Conservation (phyloP, 2,797 vertebrate genomes). For the Psittacula echo region DNA sequence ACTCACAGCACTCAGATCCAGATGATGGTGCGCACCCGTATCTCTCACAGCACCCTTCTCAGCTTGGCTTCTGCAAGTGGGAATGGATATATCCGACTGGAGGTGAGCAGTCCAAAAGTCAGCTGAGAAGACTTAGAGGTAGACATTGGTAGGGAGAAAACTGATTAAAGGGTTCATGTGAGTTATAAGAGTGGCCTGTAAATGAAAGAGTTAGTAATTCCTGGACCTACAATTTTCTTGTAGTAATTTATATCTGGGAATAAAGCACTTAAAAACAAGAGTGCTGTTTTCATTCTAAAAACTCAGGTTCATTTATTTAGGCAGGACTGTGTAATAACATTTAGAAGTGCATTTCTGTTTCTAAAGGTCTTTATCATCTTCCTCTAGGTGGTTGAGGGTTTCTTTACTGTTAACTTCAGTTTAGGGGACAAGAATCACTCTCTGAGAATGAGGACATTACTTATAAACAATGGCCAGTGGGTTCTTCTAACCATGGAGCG, state of each 20-base stretch:
- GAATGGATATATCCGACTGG: constrained; percentile 78
- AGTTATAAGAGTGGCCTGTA: neutral
- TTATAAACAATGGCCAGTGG: constrained; percentile 88
- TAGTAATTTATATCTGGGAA: neutral
- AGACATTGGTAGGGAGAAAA: neutral
- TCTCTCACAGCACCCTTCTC: constrained; percentile 80
- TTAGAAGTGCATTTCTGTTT: neutral
- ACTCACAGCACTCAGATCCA: constrained; percentile 78
- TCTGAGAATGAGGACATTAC: constrained; percentile 77
- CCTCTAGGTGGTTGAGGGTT: constrained; percentile 82
- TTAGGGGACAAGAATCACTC: constrained; percentile 79
- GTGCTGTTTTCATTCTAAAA: neutral
- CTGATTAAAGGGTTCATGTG: neutral
- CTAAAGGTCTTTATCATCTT: neutral
- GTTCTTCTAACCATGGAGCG: constrained; percentile 82
- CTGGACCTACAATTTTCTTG: neutral
- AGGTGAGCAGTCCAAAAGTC: constrained; percentile 75
- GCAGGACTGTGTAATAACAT: neutral
- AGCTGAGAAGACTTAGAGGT: neutral
- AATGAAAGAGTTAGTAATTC: neutral
- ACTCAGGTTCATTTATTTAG: neutral
- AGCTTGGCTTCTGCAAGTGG: constrained; percentile 80
- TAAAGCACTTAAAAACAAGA: neutral
- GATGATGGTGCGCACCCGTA: constrained; percentile 85
- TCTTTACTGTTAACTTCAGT: constrained; percentile 80